Evolutionary conservation across 1,140 invertebrate species (phyloP).

Genomic region (Condylostylus longicornis): DNA sequence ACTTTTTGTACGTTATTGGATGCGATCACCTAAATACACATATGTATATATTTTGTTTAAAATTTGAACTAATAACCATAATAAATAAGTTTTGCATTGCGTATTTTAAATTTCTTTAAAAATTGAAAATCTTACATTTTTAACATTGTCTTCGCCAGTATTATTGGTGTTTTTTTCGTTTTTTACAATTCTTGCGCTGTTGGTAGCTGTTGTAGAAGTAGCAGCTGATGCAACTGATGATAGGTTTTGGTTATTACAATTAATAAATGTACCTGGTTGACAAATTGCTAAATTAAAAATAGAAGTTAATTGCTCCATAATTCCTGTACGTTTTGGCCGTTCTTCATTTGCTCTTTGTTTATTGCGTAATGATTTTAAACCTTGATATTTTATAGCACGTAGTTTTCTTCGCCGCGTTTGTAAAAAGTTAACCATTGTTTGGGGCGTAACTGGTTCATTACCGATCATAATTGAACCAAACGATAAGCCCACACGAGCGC

Average conservation of each 20-base stretch:
- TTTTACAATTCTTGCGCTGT: too few species aligned
- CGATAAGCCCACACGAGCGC: slow-evolving; percentile 22
- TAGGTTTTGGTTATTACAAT: slow-evolving; percentile 8
- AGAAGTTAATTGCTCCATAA: slow-evolving; percentile 8
- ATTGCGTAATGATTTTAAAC: slow-evolving; percentile 14
- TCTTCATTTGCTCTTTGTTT: slow-evolving; percentile 11
- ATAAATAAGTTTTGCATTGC: background rate
- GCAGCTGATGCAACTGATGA: too few species aligned
- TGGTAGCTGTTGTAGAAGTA: too few species aligned
- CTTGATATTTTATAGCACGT: slow-evolving; percentile 20
- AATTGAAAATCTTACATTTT: too few species aligned
- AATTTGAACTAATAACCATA: background rate
- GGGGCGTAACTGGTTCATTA: slow-evolving; percentile 17
- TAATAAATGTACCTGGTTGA: slow-evolving; percentile 15
- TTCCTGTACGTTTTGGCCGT: background rate
- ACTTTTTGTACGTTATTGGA: background rate
- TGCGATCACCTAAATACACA: slow-evolving; percentile 5
- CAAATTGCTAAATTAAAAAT: slow-evolving; percentile 21
- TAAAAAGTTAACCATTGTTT: slow-evolving; percentile 23
- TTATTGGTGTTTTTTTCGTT: background rate
- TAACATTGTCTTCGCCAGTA: slow-evolving; percentile 8
- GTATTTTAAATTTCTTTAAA: too few species aligned
- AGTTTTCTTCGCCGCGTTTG: slow-evolving; percentile 24
- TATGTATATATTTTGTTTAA: background rate
- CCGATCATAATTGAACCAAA: slow-evolving; percentile 21